Base-by-base conservation (phyloP, 2,797 vertebrate species). In the Melanotaenia parkinsoni region DNA sequence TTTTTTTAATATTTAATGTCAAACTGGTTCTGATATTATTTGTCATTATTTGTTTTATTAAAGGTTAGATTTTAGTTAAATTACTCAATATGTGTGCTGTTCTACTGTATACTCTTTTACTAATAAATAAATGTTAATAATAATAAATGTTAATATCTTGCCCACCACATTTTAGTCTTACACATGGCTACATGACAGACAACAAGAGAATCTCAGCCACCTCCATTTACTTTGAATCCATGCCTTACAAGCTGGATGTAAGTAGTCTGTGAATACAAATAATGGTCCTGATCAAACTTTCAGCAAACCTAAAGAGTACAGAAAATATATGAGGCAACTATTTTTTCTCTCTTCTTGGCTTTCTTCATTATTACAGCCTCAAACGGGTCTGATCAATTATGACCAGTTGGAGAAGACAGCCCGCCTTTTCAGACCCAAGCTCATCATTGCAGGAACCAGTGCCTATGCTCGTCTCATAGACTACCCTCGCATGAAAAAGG, bases 211-310 rank as follows among this genome's bases (percentile, higher is more conserved):
- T 98, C 84, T 98, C 96, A 0, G 97, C 96, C 67, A 98, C 97
- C 0, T 98, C 97, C 81, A 98, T 98, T 90, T 98, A 96, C 93
- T 98, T 98, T 9, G 97, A 98, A 84, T 98, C 96, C 0, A 97
- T 98, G 96, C 96, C 96, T 30, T 98, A 98, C 90, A 98, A 97
- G 78, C 93, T 98, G 16, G 92, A 97, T 0, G 97, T 98, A 94
- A 96, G 97, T 93, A 53, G 47, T 33, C 58, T 47, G 40, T 8
- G 7, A 58, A 53, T 32, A 28, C 2, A 75, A 51, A 59, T n/a
- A 20, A 30, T 14, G 5, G 11, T 63, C 54, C 5, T 6, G 63
- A 32, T 12, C 6, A 28, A 20, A 35, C 13, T 43, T 40, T 5
- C 4, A 45, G 22, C 8, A 37, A 33, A 18, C 1, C 16, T 9